Percentiles rank a stretch among this genome's conserved stretches.
Conservation (phyloP, 2,113 vertebrate genomes). For the Pelecanus crispus region DNA sequence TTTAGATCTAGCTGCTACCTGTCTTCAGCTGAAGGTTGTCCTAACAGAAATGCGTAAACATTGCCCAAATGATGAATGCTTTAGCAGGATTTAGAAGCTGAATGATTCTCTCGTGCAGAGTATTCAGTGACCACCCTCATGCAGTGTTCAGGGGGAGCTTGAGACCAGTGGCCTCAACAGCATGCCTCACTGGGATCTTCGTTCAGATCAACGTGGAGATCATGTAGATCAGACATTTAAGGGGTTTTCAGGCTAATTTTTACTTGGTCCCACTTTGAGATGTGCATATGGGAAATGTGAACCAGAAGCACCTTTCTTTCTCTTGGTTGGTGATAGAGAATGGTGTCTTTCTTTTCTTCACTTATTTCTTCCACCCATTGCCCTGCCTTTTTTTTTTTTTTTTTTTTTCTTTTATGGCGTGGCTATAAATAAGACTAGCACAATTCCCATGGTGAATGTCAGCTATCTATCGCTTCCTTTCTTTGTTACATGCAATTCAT, state of each 20-base stretch:
- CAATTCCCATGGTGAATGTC: not conserved
- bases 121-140: not conserved
- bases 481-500: not conserved
- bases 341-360: not conserved
- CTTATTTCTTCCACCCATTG: not conserved
- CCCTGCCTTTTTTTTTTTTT: not conserved
- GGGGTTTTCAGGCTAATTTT: not conserved
- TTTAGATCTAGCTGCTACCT: not conserved
- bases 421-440: not conserved
- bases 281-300: not conserved
- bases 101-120: not conserved
- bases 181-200: not conserved
- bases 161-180: not conserved
- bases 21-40: not conserved
- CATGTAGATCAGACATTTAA: rapidly evolving
- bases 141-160: not conserved
- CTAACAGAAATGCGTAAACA: not conserved
- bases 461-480: not conserved
- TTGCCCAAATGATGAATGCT: not conserved
- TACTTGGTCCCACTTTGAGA: not conserved
- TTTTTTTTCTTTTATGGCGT: not conserved
- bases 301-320: not conserved
- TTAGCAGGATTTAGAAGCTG: not conserved
- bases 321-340: not conserved
- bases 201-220: not conserved